Base-by-base conservation (phyloP, 53 echinoderm and acorn worm genomes). In the Stichopus horrens region DNA sequence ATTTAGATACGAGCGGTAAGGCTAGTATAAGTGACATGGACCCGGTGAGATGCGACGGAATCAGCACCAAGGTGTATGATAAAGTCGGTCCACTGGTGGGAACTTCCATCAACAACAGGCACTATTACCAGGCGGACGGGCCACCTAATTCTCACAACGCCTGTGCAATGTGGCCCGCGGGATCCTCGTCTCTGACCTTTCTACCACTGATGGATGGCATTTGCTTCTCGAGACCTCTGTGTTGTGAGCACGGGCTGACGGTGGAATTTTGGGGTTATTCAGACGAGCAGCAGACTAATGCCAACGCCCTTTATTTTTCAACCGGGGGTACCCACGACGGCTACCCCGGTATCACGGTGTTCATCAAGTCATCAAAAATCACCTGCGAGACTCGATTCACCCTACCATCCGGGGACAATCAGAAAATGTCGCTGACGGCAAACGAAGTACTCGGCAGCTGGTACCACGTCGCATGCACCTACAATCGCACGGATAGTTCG, bases 201-300 rank as follows among this genome's bases (percentile, higher is more conserved):
- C 57, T 63, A 1, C 83, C 83, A 4, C 21, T 59, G 19, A 9
- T 83, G 9, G 22, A 20, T 16, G 83, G 83, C 5, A 83, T 63
- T 22, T 83, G 83, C 37, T 21, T 83, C 9, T 83, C 83, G 9
- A 18, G 59, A 13, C 83, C 83, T 4, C 37, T 83, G 23, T 83
- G 83, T 9, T 83, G 83, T 63, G 4, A 20, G 5, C 58, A 83
- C 8, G 83, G 83, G 10, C 22, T 59, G n/a, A 83, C 83, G 1
- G 20, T 63, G 23, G 83, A 83, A 19, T 83, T 83, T 63, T 83
- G 83, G 83, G 83, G 21, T 16, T 83, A 83, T 83, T 10, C 83
- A 21, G 21, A 21, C 22, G 16, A 6, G 4, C 68, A 0, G 3
- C 22, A 5, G 22, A 16, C 75, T 16, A 63, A 63, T 7, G 19